Base-by-base conservation (phyloP, 2,797 vertebrate genomes). In the Anas acuta region DNA sequence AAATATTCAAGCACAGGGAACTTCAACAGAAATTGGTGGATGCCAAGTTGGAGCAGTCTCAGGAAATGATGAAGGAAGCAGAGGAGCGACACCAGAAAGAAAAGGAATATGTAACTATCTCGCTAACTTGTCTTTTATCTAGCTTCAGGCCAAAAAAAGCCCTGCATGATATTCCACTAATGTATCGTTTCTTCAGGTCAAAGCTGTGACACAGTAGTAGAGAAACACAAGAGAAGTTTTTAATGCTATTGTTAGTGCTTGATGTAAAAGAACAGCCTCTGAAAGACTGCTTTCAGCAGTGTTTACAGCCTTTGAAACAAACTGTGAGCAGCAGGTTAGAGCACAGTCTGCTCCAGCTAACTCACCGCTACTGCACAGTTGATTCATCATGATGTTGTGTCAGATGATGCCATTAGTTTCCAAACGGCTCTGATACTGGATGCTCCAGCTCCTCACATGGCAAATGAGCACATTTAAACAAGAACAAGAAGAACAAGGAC, bases 21-120 rank as follows among this genome's bases (percentile, higher is more conserved):
- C 98, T 99, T 85, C 99, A 99, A 93, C 98, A 99, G 97, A 98
- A 99, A 93, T 97, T 99, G 96, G 98, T 98, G 9, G 99, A 99
- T 65, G 98, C 99, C 73, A 99, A 99, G 67, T 97, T 99, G 72
- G 98, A 99, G 92, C 98, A 99, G 96, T 98, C 99, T 11, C 98
- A 99, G 88, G 98, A 98, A 82, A 97, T 98, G 97, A 98, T 99
- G 97, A 97, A 97, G 54, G 98, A 99, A 73, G 98, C 98, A 0
- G 98, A 99, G 92, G 99, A 99, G 57, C 98, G 98, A 70, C 99
- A 99, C 97, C 98, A 96, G 70, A 97, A 98, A 37, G 99, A 99
- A 96, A 99, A 99, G 90, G 99, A 99, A 98, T 99, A 99, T 19
- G 99, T 99, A 98, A 97, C 97, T 98, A 96, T 91, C 88, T 3